Evolutionary conservation across 2,797 vertebrate species (phyloP), one percentile per base, ranked within the genome.

Genomic region (Sebastolobus altivelis): DNA sequence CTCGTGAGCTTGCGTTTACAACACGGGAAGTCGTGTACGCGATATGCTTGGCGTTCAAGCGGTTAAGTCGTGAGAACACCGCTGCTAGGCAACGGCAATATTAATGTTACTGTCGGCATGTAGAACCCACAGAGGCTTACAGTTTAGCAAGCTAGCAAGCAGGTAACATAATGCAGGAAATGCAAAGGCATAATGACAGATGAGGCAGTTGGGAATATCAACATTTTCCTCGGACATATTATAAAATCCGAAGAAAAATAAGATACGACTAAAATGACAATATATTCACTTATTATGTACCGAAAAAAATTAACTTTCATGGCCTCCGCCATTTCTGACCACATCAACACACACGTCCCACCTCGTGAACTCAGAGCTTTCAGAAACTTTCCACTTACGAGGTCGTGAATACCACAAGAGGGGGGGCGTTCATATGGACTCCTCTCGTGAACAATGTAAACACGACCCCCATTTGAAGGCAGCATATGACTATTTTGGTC

Each of bases 291-390:
- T 49, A 49, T 20, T 49, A 49, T 49, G 2, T 18, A 20, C 46
- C 7, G 18, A n/a, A 49, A n/a, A 49, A 49, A 20, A 49, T 20
- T 49, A 4, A 49, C 0, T 2, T 49, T 7, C 18, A 20, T 20
- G 18, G 46, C 18, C 46, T 49, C 46, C 8, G 46, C 46, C 18
- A 49, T 49, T 49, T 49, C 46, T 49, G 46, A 49, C 46, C 20
- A 49, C 2, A 0, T 49, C 8, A 49, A 20, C 46, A 49, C 20
- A 0, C 46, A 49, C 0, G 18, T 49, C 0, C 20, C 46, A 49
- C 20, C 46, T 49, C 9, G 18, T 49, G 3, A 49, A 49, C 46
- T 49, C 46, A 0, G 46, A 49, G 46, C 0, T 49, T 49, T 49
- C 46, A 49, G 46, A 49, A 49, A 49, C 18, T 49, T 49, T 49